Base-by-base conservation (phyloP, 2,797 vertebrate genomes). In the Rhyacichthys aspro region DNA sequence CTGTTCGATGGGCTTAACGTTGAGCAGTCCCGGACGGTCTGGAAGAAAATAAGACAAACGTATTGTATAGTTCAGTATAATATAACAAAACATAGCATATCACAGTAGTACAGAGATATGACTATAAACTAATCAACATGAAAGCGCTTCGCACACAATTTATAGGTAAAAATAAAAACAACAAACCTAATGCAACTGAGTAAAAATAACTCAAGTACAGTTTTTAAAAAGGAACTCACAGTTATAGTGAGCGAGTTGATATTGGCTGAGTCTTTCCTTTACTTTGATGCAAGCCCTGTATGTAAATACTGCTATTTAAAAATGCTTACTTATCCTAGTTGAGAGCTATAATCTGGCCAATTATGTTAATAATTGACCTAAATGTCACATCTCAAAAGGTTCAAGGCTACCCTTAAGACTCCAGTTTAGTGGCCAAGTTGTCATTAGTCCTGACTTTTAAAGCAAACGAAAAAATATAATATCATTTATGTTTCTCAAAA, bases 21-120 rank as follows among this genome's bases (percentile, higher is more conserved):
- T 98, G 78, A 99, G 84, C 85, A 99, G 89, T 59, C 97, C 97
- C 0, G 97, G 97, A 0, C 97, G 97, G 84, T 99, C 97, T 99
- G 83, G 7, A 60, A 0, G 15, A 32, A 43, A 15, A 8, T 68
- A 46, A 67, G 18, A 74, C 11, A 65, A 3, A 46, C 14, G 14
- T 11, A 38, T 11, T 2, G 37, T 38, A 11, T 38, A 14, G 10
- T 38, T 5, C 4, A 38, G 37, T 5, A 14, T 38, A 3, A 11
- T 38, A 11, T 11, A 38, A 11, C 11, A 11, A 11, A 12, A 11
- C 11, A 14, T 11, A 14, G 37, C 11, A 2, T 38, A 38, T 14
- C 23, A 28, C 5, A 23, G 19, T 23, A 23, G 4, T 28, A 28
- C 23, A 28, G 23, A 28, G 23, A 6, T 28, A 2, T 28, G 4